Base-by-base conservation (phyloP, 2,888 invertebrate species). In the Gibbula magus region DNA sequence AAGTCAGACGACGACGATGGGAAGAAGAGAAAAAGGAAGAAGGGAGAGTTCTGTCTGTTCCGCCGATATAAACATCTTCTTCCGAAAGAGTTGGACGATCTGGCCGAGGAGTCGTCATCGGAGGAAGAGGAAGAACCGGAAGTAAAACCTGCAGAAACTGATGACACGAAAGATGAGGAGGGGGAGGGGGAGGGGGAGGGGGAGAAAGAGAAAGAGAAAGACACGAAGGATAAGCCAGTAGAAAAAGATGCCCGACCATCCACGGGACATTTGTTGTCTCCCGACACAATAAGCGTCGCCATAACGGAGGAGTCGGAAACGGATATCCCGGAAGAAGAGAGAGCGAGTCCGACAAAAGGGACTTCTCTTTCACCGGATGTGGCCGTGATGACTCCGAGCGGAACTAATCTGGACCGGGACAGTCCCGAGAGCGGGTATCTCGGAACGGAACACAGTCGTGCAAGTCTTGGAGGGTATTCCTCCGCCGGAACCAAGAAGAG, bases 1-100 rank as follows among this genome's bases (percentile, higher is more conserved):
- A 96, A 96, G 93, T 94, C 96, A 92, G 96, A 96, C 93, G 94
- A 95, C 92, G 96, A 96, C 88, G 95, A 96, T 35, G 86, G 91
- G 94, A 95, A 92, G 95, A 95, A 91, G 95, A 96, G 93, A 93
- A 94, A 84, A 86, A 80, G 83, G 61, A 82, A 81, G 32, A 76
- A 79, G 20, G 77, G 54, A 2, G 67, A 75, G 22, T 39, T 66
- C 39, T 75, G 76, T 16, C 75, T 79, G 5, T 77, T 76, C 67
- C 39, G 53, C n/a, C 74, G 81, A 5, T 79, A 79, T 73, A 75
- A 75, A 45, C 76, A 79, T 53, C 78, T 79, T 22, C 67, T 77
- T 1, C 74, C 79, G 13, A 77, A n/a, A 66, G 77, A 52, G 52
- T 53, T 29, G 16, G 77, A 76, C 5, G 66, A 75, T 39, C 1